Percentiles rank a stretch among this genome's conserved stretches.
phyloP scores from a whole-genome alignment of 2,888 invertebrate genomes.

The Leucoptera coffeella region DNA sequence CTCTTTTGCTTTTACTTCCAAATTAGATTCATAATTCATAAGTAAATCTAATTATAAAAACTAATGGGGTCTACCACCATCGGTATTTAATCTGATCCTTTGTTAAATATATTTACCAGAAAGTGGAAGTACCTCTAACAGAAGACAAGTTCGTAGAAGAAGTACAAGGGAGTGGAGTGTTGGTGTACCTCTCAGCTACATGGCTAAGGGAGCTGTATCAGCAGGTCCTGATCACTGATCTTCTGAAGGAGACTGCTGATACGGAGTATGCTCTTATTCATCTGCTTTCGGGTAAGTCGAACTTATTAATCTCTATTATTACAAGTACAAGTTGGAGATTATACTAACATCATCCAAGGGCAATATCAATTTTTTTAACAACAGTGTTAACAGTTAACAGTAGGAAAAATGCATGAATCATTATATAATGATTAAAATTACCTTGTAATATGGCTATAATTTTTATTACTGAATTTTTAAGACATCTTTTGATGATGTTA shows the following conservation, averaged over 20 bases:
- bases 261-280: slow-evolving; percentile 66
- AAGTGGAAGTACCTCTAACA: slow-evolving; percentile 52
- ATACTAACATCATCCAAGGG: too few relatives aligned
- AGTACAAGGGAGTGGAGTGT: slow-evolving; percentile 85
- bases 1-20: too few relatives aligned
- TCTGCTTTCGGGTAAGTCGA: slow-evolving; percentile 61
- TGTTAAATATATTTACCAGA: slow-evolving; percentile 14
- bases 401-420: neutral
- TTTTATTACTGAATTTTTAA: too few relatives aligned
- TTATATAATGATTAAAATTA: neutral
- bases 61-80: too few relatives aligned
- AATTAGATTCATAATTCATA: too few relatives aligned
- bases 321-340: too few relatives aligned
- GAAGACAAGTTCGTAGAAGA: slow-evolving; percentile 90
- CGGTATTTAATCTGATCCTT: too few relatives aligned
- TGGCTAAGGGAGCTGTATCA: slow-evolving; percentile 93
- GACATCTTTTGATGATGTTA: too few relatives aligned
- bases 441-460: neutral
- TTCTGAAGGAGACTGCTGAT: slow-evolving; percentile 65
- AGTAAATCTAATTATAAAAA: too few relatives aligned
- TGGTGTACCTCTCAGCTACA: slow-evolving; percentile 87
- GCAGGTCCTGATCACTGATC: slow-evolving; percentile 68
- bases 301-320: neutral
- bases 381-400: too few relatives aligned
- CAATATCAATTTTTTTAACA: too few relatives aligned